Base-by-base conservation (phyloP, 1,140 invertebrate genomes). In the Diabrotica virgifera region DNA sequence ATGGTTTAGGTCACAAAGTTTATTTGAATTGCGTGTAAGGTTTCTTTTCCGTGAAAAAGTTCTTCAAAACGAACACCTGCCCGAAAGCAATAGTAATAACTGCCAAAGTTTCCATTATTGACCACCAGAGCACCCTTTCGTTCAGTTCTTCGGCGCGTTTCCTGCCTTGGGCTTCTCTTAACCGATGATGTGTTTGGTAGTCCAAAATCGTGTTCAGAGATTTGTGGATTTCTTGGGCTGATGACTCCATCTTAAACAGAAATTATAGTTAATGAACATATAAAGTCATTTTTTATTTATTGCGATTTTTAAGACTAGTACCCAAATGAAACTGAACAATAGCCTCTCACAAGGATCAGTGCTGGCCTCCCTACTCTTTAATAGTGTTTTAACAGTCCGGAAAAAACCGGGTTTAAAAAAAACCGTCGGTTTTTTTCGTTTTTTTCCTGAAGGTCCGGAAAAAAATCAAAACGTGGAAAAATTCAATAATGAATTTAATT, bases 141-240 rank as follows among this genome's bases (percentile, higher is more conserved):
- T 98, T 98, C 8, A 99, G 82, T 79, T 97, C 93, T 81, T 99
- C 97, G 0, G 97, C 97, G 55, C 95, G 85, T 76, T 96, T 95
- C 50, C 96, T 87, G 37, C 95, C 90, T 78, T 96, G 93, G 6
- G 96, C 90, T 83, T 99, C 97, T 54, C 94, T 86, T 64, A 99
- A 80, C 58, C 95, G 85, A 81, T 99, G 95, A 82, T 99, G 96
- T 5, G 96, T 99, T 84, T 99, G 96, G 74, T 93, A 91, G 78
- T 99, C 96, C 37, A 94, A 83, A 40, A 98, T 91, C 62, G 85
- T 88, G 68, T 91, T 93, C 12, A 98, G 79, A 63, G 89, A 88
- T 73, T 93, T 90, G 77, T 98, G 95, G 70, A 98, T 91, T 78
- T 90, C 89, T 76, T 91, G 88, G 7, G 92, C 87, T 6, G 93